Percentiles rank a stretch among this genome's conserved stretches.
These are phyloP conservation scores for Ovibos moschatus DNA, from an alignment of 2,113 vertebrate species.

Conservation along the genomic window DNA sequence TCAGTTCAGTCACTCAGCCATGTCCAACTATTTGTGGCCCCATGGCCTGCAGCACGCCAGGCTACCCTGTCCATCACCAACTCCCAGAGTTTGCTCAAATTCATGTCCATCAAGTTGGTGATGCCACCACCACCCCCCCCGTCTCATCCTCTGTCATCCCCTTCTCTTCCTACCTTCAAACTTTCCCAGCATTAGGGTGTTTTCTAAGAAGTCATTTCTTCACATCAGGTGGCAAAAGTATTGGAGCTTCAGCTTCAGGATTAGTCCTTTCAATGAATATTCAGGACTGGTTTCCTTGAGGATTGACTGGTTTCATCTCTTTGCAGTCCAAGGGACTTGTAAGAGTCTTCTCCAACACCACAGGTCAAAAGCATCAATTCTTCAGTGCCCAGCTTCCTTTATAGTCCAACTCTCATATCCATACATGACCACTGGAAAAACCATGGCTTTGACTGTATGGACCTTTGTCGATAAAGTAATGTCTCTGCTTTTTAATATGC, in stretches of 20 bases:
- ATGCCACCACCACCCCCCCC: not conserved
- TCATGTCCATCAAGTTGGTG: not conserved
- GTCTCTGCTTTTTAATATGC: not conserved
- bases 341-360: not conserved
- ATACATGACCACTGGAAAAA: not conserved
- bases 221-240: not conserved
- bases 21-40: not conserved
- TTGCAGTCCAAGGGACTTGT: not conserved
- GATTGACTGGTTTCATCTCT: not conserved
- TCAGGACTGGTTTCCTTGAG: not conserved
- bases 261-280: not conserved
- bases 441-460: not conserved
- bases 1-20: not conserved
- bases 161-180: not conserved
- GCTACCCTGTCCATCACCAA: not conserved
- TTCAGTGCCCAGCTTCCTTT: not conserved
- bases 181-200: not conserved
- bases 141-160: not conserved
- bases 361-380: not conserved
- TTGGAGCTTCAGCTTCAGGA: not conserved
- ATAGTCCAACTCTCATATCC: not conserved
- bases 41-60: fast-evolving
- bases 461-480: not conserved
- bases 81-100: not conserved
- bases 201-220: not conserved